These are phyloP conservation scores for Palythoa grandis DNA, from an alignment of 92 coral and sea anemone species.

Conservation along the genomic window DNA sequence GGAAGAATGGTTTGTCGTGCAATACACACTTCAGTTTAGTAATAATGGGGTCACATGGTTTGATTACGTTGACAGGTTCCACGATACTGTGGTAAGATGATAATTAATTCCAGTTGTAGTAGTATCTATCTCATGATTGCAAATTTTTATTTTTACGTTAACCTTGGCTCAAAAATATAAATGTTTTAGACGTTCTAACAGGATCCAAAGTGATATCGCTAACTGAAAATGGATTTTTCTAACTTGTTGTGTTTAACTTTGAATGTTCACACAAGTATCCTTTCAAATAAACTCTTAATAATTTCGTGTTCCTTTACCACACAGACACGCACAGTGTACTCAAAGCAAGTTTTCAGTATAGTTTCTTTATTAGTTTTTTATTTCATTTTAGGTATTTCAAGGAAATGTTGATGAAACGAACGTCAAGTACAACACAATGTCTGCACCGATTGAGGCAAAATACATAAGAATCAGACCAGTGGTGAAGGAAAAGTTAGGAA, in stretches of 20 bases:
- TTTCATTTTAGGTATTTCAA: constrained; percentile 48
- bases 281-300: background rate
- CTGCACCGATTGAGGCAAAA: constrained; percentile 58
- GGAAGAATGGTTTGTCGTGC: constrained; percentile 68
- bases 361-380: background rate
- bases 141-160: background rate
- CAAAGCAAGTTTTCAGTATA: background rate
- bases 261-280: background rate
- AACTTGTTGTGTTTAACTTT: background rate
- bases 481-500: constrained; percentile 31
- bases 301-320: background rate
- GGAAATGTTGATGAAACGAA: constrained; percentile 50
- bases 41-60: constrained; percentile 59
- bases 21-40: constrained; percentile 62
- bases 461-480: constrained; percentile 62
- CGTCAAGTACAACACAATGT: constrained; percentile 53
- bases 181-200: too few species aligned
- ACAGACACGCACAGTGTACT: background rate
- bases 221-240: background rate
- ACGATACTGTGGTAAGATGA: constrained; percentile 57
- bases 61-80: constrained; percentile 57
- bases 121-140: background rate
- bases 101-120: background rate
- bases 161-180: too few species aligned
- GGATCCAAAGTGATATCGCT: too few species aligned